Conservation (phyloP, 1,140 invertebrate genomes). For the Ostrea edulis region DNA sequence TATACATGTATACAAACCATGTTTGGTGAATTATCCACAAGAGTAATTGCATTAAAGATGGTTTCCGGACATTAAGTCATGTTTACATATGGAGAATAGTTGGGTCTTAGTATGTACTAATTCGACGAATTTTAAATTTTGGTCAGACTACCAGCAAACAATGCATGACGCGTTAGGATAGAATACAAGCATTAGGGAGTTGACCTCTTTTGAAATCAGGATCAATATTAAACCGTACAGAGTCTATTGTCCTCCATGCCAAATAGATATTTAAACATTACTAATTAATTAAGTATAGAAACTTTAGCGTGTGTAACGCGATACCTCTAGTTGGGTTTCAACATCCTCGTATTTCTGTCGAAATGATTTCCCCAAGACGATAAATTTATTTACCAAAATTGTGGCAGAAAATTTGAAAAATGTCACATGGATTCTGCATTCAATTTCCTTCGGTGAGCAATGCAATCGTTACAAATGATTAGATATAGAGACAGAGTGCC, state of each 20-base stretch:
- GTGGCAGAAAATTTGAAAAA: neutral
- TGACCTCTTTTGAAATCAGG: neutral
- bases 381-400: neutral
- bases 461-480: neutral
- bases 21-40: neutral
- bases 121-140: conserved; percentile 15
- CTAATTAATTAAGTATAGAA: conserved; percentile 28
- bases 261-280: conserved; percentile 34
- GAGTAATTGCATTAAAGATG: conserved; percentile 5
- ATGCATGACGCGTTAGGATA: neutral
- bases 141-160: neutral
- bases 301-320: neutral
- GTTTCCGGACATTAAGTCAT: conserved; percentile 3
- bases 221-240: neutral
- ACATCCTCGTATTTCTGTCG: neutral
- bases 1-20: conserved; percentile 8
- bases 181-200: neutral
- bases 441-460: neutral
- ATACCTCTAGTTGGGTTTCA: neutral
- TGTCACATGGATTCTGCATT: neutral
- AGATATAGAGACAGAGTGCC: neutral
- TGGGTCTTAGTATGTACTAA: neutral
- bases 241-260: neutral
- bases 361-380: neutral
- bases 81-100: conserved; percentile 3